Evolutionary conservation across 1,140 invertebrate species (phyloP).

Genomic region (Cyphomyrmex costatus): DNA sequence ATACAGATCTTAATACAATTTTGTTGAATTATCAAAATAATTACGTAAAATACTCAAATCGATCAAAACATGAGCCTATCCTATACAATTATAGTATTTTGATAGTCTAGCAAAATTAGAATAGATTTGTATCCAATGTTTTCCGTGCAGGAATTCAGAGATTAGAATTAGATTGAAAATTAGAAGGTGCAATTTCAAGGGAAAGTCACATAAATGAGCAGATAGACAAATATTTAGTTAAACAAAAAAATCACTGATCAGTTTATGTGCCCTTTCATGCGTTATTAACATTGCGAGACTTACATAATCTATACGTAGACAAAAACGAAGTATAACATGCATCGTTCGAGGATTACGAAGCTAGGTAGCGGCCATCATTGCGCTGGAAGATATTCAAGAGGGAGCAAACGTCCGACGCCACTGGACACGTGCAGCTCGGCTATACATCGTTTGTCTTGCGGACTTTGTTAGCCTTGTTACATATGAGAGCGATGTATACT

Average conservation of each 20-base stretch:
- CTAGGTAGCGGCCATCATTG: background rate
- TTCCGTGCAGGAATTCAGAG: background rate
- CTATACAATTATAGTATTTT: no score
- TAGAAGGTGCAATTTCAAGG: background rate
- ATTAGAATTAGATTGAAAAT: background rate
- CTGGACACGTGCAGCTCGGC: background rate
- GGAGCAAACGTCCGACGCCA: constrained; percentile 16
- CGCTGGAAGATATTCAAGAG: background rate
- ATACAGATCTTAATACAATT: no score
- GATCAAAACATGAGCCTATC: no score
- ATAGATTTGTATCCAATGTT: no score
- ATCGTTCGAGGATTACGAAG: background rate
- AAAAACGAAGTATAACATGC: background rate
- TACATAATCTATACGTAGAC: background rate
- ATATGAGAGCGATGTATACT: constrained; percentile 43
- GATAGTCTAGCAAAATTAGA: no score
- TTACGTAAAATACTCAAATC: no score
- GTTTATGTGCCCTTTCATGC: background rate
- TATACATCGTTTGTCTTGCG: constrained; percentile 39
- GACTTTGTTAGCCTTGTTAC: constrained; percentile 49
- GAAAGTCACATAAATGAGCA: background rate
- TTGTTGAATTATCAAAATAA: no score
- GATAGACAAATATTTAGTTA: background rate
- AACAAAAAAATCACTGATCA: background rate
- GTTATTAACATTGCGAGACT: background rate